Evolutionary conservation across 2,888 invertebrate genomes (phyloP), one percentile per base, ranked within the genome.

Genomic region (Cynaeus angustus): DNA sequence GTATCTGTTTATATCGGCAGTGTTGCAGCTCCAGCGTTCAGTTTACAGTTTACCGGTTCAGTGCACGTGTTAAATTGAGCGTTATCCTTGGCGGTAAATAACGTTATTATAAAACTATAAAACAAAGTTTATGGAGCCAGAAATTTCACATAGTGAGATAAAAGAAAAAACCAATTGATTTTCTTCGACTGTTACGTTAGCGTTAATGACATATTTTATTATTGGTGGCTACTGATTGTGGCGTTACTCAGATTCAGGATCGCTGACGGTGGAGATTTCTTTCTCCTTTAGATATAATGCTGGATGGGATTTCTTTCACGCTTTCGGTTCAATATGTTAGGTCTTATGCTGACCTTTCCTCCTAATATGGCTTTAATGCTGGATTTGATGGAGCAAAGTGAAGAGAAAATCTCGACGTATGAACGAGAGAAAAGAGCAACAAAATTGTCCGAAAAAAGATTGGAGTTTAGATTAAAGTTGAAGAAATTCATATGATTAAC

Each of bases 81-180:
- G 72, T 58, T 56, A 64, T 33, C 21, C 61, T 10, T 26, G 66
- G 43, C 68, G 56, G 61, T 72, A 68, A 72, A 72, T 70, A 72
- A 70, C 61, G 65, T 50, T 66, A 70, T 72, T 70, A 72, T 70
- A 72, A 72, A 70, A 66, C 68, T 68, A 72, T 68, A 72, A 72
- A 70, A 58, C 45, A 53, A 38, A 41, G 38, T 72, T 72, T 68
- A 66, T 58, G 68, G 52, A 59, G 16, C 53, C 33, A 21, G 65
- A 58, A 64, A 48, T 61, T 61, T 56, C 56, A 10, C 56, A 26
- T 43, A 26, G 61, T 16, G 46, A 61, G 61, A 61, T 61, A 61
- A 61, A 61, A 28, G 56, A 43, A 43, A 43, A 43, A 56, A 56
- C 37, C 38, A 28, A 28, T 50, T 50, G 56, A 56, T 56, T 41